Base-by-base conservation (phyloP, 2,797 vertebrate genomes). In the Pitangus sulphuratus region DNA sequence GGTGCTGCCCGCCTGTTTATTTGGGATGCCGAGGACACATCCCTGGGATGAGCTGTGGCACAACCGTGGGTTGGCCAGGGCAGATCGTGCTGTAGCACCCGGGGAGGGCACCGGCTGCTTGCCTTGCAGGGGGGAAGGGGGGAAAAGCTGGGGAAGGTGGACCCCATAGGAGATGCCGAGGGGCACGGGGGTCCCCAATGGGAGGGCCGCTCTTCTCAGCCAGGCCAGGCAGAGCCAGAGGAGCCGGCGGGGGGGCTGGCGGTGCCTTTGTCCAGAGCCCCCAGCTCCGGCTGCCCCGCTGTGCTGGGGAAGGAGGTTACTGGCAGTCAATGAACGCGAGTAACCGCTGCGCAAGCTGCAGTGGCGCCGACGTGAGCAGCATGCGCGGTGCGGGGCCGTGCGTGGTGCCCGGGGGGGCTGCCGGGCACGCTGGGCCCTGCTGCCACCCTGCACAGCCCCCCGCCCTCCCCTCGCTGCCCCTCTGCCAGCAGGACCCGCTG, bases 271-370 rank as follows among this genome's bases (percentile, higher is more conserved):
- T 37, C 24, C 12, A 0, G 78, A 75, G 28, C 65, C 58, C 79
- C 64, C 60, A 1, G 66, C 7, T 20, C 15, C 1, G 47, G 91
- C 74, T 2, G 62, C n/a, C 39, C n/a, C 2, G 18, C 76, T 2
- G 51, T 24, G 94, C 95, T 4, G 69, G 71, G 66, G 79, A 76
- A 3, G 66, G 89, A 96, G 96, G 97, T 97, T 97, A 97, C 97
- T 97, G 84, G 91, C 97, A 97, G 97, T 95, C 97, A 97, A 90
- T 96, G 97, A 97, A 97, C 97, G 94, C 24, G 6, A 95, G 96
- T 97, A 97, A 96, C 97, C 94, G 90, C 82, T 93, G 94, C 92
- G 96, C 96, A 95, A 91, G 96, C 97, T 92, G 96, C 96, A 94
- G 91, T 80, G 80, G 51, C 85, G 28, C 91, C 92, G 94, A 95